Percentiles rank a stretch among this genome's conserved stretches.
Conservation (phyloP, 2,888 invertebrate genomes). For the Drosophila prolongata region DNA sequence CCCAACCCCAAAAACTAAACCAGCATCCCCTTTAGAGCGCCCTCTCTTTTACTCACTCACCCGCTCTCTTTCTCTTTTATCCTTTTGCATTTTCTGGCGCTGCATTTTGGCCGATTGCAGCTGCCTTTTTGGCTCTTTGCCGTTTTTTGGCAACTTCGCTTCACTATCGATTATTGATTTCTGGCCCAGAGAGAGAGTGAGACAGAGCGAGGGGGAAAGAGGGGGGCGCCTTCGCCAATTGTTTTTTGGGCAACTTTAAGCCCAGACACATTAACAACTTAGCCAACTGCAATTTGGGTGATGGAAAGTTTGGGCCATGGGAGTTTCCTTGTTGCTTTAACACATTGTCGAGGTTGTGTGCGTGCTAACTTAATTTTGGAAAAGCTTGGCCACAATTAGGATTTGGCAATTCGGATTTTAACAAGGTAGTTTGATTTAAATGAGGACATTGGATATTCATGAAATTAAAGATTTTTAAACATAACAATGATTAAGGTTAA, state of each 20-base stretch:
- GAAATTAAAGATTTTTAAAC: neutral
- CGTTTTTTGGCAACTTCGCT: conserved; percentile 55
- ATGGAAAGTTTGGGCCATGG: conserved; percentile 20
- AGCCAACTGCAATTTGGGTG: conserved; percentile 33
- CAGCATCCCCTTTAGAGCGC: conserved; percentile 50
- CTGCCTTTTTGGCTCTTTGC: conserved; percentile 44
- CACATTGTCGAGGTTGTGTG: conserved; percentile 14
- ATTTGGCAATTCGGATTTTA: neutral
- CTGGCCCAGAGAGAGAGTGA: conserved; percentile 13
- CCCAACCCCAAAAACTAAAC: conserved; percentile 58
- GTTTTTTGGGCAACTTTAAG: conserved; percentile 50
- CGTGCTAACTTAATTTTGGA: conserved; percentile 10
- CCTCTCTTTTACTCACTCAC: conserved; percentile 21
- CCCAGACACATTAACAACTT: conserved; percentile 42
- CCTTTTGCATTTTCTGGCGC: conserved; percentile 64
- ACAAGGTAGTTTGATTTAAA: neutral
- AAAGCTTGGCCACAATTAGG: conserved; percentile 14
- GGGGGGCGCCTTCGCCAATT: conserved; percentile 19
- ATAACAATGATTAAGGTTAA: neutral
- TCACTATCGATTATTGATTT: conserved; percentile 77
- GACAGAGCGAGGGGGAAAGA: neutral
- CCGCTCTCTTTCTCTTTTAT: conserved; percentile 44
- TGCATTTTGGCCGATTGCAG: conserved; percentile 62
- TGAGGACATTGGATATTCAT: neutral
- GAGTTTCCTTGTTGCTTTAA: conserved; percentile 47